Evolutionary conservation across 1,140 invertebrate species (phyloP).

Genomic region (Aphelenchoides fujianensis): DNA sequence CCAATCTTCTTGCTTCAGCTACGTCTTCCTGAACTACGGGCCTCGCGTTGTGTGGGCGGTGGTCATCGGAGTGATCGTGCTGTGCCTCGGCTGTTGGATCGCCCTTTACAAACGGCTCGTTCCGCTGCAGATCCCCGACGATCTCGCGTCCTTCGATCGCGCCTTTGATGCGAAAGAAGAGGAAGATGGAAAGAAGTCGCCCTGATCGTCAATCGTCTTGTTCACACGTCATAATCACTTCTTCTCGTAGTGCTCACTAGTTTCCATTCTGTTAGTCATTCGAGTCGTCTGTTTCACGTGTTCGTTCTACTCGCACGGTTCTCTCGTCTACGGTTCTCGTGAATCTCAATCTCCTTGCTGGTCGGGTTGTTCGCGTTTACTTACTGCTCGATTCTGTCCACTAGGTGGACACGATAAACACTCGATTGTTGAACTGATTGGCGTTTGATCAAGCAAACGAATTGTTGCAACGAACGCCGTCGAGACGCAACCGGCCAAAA

Average conservation of each 20-base stretch:
- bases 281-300: no score
- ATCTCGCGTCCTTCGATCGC: not conserved
- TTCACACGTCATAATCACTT: no score
- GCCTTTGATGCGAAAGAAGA: not conserved
- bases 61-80: slow-evolving; percentile 14
- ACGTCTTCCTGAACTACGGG: slow-evolving; percentile 12
- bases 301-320: not conserved
- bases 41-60: slow-evolving; percentile 5
- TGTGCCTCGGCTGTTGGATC: slow-evolving; percentile 7
- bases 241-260: no score
- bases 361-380: not conserved
- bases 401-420: no score
- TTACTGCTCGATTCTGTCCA: not conserved
- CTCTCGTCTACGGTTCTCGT: not conserved
- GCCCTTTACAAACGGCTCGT: slow-evolving; percentile 23
- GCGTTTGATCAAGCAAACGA: no score
- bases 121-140: slow-evolving; percentile 15
- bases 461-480: no score
- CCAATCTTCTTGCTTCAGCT: slow-evolving; percentile 1
- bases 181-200: no score
- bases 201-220: no score
- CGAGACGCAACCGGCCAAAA: no score
- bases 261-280: no score
- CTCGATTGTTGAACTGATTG: no score
- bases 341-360: not conserved